phyloP scores from a whole-genome alignment of 2,113 vertebrate genomes.

The Ivindomyrus marchei region DNA sequence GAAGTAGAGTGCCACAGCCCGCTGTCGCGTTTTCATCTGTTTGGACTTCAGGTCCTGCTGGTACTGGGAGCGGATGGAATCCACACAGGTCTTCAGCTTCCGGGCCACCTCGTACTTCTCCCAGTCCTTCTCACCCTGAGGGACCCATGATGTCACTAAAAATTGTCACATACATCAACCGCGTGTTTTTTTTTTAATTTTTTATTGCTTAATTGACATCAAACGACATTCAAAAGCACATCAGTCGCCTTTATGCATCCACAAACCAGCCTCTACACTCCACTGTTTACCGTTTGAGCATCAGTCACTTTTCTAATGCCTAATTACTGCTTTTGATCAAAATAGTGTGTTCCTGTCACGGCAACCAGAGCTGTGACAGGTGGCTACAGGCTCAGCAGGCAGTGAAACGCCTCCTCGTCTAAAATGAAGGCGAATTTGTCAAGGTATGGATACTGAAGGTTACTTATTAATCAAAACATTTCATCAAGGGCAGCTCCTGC shows the following conservation, averaged over 20 bases:
- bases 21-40: constrained; percentile 52
- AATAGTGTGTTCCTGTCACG: background rate
- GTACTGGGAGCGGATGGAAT: constrained; percentile 51
- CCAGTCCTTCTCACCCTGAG: constrained; percentile 60
- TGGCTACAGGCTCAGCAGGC: background rate
- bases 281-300: background rate
- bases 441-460: background rate
- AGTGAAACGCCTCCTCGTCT: background rate
- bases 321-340: background rate
- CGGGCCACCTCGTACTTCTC: constrained; percentile 59
- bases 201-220: background rate
- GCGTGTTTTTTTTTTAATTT: background rate
- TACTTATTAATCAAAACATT: constrained; percentile 17
- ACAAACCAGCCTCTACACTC: background rate
- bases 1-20: constrained; percentile 61
- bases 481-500: background rate
- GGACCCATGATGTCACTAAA: background rate
- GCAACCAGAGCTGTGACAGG: background rate
- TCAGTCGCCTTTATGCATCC: background rate
- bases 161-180: background rate
- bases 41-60: constrained; percentile 54
- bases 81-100: constrained; percentile 53
- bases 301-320: background rate
- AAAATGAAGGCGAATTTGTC: background rate
- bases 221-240: background rate